Evolutionary conservation across 2,888 invertebrate genomes (phyloP).

Genomic region (Lydus trimaculatus): DNA sequence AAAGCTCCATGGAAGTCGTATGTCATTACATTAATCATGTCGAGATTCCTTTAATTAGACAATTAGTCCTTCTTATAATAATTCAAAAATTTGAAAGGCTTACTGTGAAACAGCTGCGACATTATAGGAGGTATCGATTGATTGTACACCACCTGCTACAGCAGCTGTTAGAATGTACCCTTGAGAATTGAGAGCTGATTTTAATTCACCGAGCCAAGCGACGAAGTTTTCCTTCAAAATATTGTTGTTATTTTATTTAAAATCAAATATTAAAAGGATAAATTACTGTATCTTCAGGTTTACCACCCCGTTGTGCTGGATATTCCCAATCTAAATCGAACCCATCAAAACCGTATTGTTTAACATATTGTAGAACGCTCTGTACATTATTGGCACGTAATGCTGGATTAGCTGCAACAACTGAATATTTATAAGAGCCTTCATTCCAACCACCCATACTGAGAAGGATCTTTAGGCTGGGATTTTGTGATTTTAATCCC

Average conservation of each 20-base stretch:
- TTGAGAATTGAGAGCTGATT: slow-evolving; percentile 36
- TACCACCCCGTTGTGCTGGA: slow-evolving; percentile 67
- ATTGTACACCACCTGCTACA: slow-evolving; percentile 42
- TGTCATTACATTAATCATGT: slow-evolving; percentile 59
- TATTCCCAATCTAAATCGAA: slow-evolving; percentile 80
- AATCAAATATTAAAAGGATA: neutral
- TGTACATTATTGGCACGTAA: slow-evolving; percentile 65
- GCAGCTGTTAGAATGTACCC: slow-evolving; percentile 47
- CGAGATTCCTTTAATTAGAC: slow-evolving; percentile 38
- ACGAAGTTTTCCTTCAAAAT: slow-evolving; percentile 46
- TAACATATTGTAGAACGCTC: slow-evolving; percentile 63
- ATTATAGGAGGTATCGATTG: slow-evolving; percentile 46
- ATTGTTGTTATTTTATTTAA: neutral
- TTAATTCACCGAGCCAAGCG: slow-evolving; percentile 44
- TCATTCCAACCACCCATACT: slow-evolving; percentile 78
- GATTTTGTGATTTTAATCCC: slow-evolving; percentile 63
- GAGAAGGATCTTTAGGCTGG: slow-evolving; percentile 66
- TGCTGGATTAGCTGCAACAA: slow-evolving; percentile 57
- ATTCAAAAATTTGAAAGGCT: slow-evolving; percentile 19
- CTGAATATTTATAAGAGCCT: slow-evolving; percentile 60
- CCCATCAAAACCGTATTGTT: slow-evolving; percentile 71
- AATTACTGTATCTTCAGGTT: slow-evolving; percentile 47
- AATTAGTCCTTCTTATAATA: too few relatives aligned
- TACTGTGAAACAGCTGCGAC: slow-evolving; percentile 44
- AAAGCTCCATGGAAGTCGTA: slow-evolving; percentile 73